Evolutionary conservation across 2,797 vertebrate genomes (phyloP), one percentile per base, ranked within the genome.

Genomic region (Choloepus didactylus): DNA sequence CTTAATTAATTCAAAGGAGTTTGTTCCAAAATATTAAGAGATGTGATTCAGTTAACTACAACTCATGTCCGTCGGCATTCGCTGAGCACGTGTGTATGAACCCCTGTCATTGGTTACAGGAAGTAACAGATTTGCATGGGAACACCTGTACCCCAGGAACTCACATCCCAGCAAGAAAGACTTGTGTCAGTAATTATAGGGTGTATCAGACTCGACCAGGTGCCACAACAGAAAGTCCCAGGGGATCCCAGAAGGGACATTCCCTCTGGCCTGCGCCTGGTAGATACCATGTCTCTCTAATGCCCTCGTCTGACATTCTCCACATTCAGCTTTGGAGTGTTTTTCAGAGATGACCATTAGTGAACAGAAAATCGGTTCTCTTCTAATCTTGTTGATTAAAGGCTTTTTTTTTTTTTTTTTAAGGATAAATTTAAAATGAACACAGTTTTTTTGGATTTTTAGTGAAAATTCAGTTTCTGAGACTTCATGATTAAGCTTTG

Each of bases 161-260:
- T 18, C 15, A 6, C 27, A 56, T 0, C 31, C 35, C 19, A 2
- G 44, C 21, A 4, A 10, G 80, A 80, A 9, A n/a, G 70, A 0
- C 38, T 6, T 0, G 2, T n/a, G 31, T 67, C 9, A 0, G 67
- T 3, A 1, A 0, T 35, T 19, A 0, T 1, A 1, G 8, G 5
- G 2, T 2, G 3, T 1, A 4, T 19, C 21, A 0, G 59, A 3
- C 59, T 67, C 14, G 8, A 1, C 12, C 2, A 1, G 49, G 3
- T 14, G 12, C 86, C 25, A 8, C 0, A 0, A 10, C 10, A 56
- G 49, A 23, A 38, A 25, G 44, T 59, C 1, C 72, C 9, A 0
- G 2, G 12, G 46, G 4, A 12, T 2, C 6, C 38, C 18, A 1
- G 25, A 8, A 10, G 2, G 54, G 49, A 0, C 49, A 0, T 29